Base-by-base conservation (phyloP, 2,113 vertebrate species). In the Argyrosomus japonicus region DNA sequence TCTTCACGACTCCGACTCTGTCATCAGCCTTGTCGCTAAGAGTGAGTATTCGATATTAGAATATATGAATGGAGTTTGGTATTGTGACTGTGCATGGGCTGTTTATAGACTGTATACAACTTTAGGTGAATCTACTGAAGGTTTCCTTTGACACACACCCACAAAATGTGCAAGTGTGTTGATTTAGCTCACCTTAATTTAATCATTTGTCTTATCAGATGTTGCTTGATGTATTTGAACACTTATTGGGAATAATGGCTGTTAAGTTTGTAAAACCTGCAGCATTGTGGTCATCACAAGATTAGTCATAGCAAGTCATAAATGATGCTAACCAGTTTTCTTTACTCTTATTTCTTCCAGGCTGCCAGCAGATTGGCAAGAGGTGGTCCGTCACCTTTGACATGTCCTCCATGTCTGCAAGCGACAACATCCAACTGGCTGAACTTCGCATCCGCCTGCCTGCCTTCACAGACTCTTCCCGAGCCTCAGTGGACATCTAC, bases 321-420 rank as follows among this genome's bases (percentile, higher is more conserved):
- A 6, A 25, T 21, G 25, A 79, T 70, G 3, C 53, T 73, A 53
- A 88, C 65, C 19, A 50, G 3, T 45, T 64, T 50, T 9, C 4
- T 63, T 50, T 51, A n/a, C 40, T 53, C 5, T 27, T 50, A 1
- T 88, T 64, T 36, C 14, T 89, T 91, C 10, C 91, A 98, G 97
- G 90, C 84, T 97, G 88, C 61, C 79, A 91, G 67, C 95, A 95
- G 88, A 78, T 77, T 4, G 94, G 93, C 21, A 92, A 94, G 14
- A 96, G 79, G 63, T 97, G 96, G 96, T 93, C 91, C 0, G 69
- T 98, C 71, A 95, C 95, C 53, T 97, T 98, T 65, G 97, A 98
- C 93, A 84, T 96, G 94, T 97, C 96, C 56, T 96, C 97, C 53
- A 93, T 97, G 10, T 94, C 95, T 50, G 62, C 90, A 19, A 93